A percentile compares a stretch with the other conserved stretches of the same genome.
Conservation (phyloP, 2,888 invertebrate genomes). For the Sesia apiformis region DNA sequence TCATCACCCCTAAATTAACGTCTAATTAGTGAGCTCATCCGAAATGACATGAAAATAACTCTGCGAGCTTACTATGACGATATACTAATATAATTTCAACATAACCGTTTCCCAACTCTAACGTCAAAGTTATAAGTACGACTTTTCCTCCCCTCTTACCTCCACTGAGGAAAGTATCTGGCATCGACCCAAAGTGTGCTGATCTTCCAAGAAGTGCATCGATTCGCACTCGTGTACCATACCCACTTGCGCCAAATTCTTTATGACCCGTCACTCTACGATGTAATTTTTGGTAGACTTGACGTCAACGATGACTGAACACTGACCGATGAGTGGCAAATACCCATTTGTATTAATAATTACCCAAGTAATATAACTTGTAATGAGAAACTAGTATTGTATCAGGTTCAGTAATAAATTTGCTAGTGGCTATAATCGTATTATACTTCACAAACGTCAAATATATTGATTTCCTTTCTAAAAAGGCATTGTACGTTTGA, state of each 20-base stretch:
- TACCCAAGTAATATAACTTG: too few relatives aligned
- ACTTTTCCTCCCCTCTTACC: conserved; percentile 27
- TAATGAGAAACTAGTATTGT: too few relatives aligned
- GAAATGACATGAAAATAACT: too few relatives aligned
- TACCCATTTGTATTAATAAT: too few relatives aligned
- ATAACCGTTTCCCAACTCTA: conserved; percentile 22
- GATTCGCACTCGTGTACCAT: conserved; percentile 20
- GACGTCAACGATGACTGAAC: neutral
- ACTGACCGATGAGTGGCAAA: neutral
- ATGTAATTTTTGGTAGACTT: neutral
- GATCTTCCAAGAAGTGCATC: conserved; percentile 57
- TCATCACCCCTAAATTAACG: too few relatives aligned
- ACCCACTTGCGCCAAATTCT: neutral
- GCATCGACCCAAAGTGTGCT: conserved; percentile 46
- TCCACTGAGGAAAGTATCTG: conserved; percentile 40
- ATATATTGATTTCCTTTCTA: conserved; percentile 57
- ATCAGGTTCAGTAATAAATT: too few relatives aligned
- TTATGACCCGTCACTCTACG: neutral
- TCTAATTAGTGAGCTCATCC: too few relatives aligned
- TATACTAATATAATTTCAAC: conserved; percentile 4
- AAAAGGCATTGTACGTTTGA: conserved; percentile 56
- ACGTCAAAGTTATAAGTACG: conserved; percentile 32
- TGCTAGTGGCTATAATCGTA: too few relatives aligned
- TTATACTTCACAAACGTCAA: conserved; percentile 21
- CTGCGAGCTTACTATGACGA: too few relatives aligned